Conservation (phyloP, 2,888 invertebrate genomes). For the Macaria liturata region DNA sequence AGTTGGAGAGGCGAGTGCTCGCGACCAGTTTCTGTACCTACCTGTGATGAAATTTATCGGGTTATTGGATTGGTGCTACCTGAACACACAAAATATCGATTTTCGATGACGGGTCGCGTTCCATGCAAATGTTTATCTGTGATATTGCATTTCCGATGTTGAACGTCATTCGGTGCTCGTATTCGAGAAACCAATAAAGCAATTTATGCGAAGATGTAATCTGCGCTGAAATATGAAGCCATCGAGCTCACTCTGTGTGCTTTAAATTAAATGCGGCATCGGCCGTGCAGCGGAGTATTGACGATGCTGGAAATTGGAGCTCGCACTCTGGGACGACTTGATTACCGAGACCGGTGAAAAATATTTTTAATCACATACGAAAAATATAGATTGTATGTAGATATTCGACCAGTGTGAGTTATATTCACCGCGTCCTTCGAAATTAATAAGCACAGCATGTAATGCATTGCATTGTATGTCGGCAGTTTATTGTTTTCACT, state of each 20-base stretch:
- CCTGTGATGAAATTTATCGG: slow-evolving; percentile 48
- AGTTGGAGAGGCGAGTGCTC: slow-evolving; percentile 34
- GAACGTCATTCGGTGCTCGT: slow-evolving; percentile 36
- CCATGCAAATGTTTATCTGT: slow-evolving; percentile 37
- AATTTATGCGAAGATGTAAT: slow-evolving; percentile 40
- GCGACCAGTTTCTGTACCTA: slow-evolving; percentile 38
- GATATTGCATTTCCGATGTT: slow-evolving; percentile 40
- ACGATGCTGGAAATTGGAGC: slow-evolving; percentile 9
- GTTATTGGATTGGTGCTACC: slow-evolving; percentile 39
- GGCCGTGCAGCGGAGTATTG: slow-evolving; percentile 12
- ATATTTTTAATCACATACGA: too few species aligned
- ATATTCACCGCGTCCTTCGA: too few species aligned
- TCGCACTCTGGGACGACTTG: background rate
- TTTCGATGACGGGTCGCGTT: slow-evolving; percentile 33
- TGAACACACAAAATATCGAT: slow-evolving; percentile 30
- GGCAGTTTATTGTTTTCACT: too few species aligned
- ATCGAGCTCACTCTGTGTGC: slow-evolving; percentile 20
- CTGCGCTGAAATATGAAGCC: slow-evolving; percentile 38
- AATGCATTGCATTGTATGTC: too few species aligned
- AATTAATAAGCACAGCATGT: too few species aligned
- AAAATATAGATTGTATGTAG: too few species aligned
- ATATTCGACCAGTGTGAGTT: too few species aligned
- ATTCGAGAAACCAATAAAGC: slow-evolving; percentile 39
- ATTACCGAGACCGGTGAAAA: background rate
- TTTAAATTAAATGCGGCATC: slow-evolving; percentile 31